Base-by-base conservation (phyloP, 2,888 invertebrate genomes). In the Agrotis clavis region DNA sequence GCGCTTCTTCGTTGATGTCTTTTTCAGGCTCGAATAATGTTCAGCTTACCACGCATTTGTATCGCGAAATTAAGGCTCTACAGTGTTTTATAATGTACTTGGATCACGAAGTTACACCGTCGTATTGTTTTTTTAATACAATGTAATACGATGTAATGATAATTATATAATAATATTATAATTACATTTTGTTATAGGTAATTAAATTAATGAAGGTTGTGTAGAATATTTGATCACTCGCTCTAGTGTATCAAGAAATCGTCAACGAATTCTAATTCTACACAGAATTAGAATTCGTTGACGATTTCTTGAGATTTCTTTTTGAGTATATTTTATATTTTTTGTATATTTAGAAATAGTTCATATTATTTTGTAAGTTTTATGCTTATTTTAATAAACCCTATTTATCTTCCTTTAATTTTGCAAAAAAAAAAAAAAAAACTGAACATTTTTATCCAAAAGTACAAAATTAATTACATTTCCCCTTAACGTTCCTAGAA, bases 1-100 rank as follows among this genome's bases (percentile, higher is more conserved):
- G 14, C 13, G n/a, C 47, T 16, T 51, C 4, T 11, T 72, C 73
- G 71, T 81, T 83, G 67, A 81, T 74, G 81, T 81, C 64, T 75
- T 77, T 83, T 78, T 11, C 6, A 62, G 0, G 63, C 1, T 25
- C 13, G n/a, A 5, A 25, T 74, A 62, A 30, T 19, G 2, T 66
- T 7, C 2, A 18, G n/a, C 18, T 16, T 47, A 4, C 47, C 14
- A 13, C 14, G 35, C 7, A 35, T 35, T 41, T 41, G 1, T 9
- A 41, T 16, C 4, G 50, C 30, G 18, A 6, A 45, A 51, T 1
- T 14, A 21, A 21, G 19, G 53, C 25, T 7, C 0, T 56, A 1
- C 19, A 48, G 3, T 25, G 11, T 18, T 54, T 47, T 30, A 35
- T 47, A 62, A 59, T 30, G 16, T 63, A 14, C 25, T 47, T 54